Conservation (phyloP, 2,113 vertebrate species). For the Ictidomys tridecemlineatus region DNA sequence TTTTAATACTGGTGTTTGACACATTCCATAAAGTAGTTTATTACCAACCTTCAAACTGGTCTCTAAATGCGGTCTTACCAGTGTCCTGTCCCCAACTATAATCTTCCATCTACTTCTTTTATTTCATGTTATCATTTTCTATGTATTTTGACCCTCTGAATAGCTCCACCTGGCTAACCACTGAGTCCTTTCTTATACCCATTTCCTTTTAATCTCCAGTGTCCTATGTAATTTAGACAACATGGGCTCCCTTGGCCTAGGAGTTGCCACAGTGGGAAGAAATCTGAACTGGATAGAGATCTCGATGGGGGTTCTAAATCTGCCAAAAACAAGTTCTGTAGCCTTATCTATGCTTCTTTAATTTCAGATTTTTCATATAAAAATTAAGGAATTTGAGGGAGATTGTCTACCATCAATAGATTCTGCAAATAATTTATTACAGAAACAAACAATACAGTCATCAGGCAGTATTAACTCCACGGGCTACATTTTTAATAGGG, state of each 20-base stretch:
- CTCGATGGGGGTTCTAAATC: background rate
- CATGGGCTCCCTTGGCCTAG: background rate
- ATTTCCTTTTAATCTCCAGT: background rate
- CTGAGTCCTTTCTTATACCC: background rate
- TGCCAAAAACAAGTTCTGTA: background rate
- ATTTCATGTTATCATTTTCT: background rate
- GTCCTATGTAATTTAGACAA: background rate
- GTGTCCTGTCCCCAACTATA: background rate
- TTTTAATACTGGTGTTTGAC: constrained; percentile 43
- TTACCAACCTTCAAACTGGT: background rate
- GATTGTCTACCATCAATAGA: background rate
- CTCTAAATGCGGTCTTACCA: background rate
- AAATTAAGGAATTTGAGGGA: background rate
- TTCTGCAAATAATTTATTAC: background rate
- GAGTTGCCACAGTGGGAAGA: background rate
- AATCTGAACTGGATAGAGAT: background rate
- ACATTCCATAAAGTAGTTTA: background rate
- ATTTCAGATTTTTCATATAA: background rate
- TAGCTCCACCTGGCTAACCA: background rate
- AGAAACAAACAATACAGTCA: background rate
- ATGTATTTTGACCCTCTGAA: background rate
- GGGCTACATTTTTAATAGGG: background rate
- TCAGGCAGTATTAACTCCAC: background rate
- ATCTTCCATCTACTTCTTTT: background rate
- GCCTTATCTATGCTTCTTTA: background rate